These are phyloP conservation scores for Nycticorax nycticorax DNA, from an alignment of 2,113 vertebrate genomes.

Conservation along the genomic window DNA sequence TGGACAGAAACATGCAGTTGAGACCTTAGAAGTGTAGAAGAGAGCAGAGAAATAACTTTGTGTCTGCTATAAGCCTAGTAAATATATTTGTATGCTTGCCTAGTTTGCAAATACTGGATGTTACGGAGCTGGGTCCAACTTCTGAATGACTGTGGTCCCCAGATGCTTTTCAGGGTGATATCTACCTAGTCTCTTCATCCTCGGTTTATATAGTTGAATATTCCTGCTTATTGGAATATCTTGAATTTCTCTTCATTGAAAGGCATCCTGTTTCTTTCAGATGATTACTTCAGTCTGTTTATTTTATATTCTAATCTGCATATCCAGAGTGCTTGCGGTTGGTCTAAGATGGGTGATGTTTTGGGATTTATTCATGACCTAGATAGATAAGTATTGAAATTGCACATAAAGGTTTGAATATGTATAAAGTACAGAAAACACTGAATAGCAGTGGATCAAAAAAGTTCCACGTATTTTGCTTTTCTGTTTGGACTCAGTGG, in stretches of 20 bases:
- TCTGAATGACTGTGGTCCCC: neutral
- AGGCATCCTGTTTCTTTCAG: neutral
- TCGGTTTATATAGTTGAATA: neutral
- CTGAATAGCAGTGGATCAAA: neutral
- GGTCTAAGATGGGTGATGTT: neutral
- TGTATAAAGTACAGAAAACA: neutral
- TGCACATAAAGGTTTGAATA: neutral
- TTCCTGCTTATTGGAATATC: neutral
- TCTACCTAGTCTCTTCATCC: neutral
- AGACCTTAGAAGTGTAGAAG: neutral
- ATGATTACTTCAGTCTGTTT: neutral
- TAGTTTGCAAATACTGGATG: neutral
- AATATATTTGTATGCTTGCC: neutral
- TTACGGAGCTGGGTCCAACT: neutral
- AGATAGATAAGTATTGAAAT: neutral
- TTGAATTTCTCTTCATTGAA: neutral
- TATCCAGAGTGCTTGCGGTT: neutral
- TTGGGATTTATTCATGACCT: conserved; percentile 20
- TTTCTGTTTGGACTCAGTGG: neutral
- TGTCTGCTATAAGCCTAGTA: neutral
- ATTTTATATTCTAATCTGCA: neutral
- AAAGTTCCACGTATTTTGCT: neutral
- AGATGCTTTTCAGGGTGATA: neutral
- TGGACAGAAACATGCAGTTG: neutral
- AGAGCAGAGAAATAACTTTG: neutral